A percentile compares a stretch with the other conserved stretches of the same genome.
phyloP scores from a whole-genome alignment of 2,113 vertebrate genomes.

The Gallinago media region DNA sequence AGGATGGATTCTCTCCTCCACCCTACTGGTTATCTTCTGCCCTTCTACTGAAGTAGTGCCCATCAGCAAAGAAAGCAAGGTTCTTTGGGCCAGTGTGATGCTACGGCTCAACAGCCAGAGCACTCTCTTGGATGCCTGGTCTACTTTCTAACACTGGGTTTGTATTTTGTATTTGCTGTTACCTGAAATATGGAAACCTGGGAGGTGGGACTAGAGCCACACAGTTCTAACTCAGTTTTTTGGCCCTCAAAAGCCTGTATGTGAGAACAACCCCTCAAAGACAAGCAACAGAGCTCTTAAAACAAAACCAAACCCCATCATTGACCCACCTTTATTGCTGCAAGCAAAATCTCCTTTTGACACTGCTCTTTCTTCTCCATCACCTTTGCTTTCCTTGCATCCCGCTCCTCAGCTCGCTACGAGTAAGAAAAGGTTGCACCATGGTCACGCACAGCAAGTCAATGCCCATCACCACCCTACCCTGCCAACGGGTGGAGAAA shows the following conservation, averaged over 20 bases:
- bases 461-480: neutral
- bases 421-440: neutral
- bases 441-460: neutral
- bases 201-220: neutral
- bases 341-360: conserved; percentile 80
- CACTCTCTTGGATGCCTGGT: neutral
- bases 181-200: neutral
- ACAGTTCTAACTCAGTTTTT: neutral
- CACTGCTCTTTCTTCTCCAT: conserved; percentile 82
- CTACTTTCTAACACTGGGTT: neutral
- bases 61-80: neutral
- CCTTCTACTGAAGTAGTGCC: neutral
- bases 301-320: neutral
- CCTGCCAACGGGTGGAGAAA: neutral
- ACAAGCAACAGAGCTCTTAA: neutral
- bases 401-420: conserved; percentile 86
- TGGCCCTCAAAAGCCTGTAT: neutral
- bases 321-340: conserved; percentile 83
- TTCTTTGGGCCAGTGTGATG: neutral
- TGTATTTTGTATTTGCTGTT: neutral
- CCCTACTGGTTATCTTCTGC: fast-evolving
- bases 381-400: conserved; percentile 85
- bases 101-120: neutral
- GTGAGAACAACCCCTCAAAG: neutral
- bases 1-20: neutral